Base-by-base conservation (phyloP, 1,140 invertebrate species). In the Mesaphorura yosii region DNA sequence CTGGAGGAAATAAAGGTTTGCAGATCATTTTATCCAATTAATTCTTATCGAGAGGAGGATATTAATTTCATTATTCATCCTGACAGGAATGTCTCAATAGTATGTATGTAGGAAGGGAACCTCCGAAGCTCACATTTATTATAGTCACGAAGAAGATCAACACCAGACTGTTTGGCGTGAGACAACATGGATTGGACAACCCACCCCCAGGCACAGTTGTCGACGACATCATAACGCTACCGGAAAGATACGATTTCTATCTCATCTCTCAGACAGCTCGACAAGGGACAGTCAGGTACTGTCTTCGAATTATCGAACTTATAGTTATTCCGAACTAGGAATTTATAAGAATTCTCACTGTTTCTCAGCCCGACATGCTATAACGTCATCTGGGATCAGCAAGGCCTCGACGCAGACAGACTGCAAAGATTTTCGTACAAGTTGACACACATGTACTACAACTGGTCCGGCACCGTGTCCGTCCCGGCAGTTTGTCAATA, bases 401-500 rank as follows among this genome's bases (percentile, higher is more conserved):
- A 76, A 2, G 73, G 73, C 0, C 66, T 85, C 2, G 60, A 66
- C 27, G 71, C 82, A 0, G 82, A 87, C 53, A 72, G 76, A 46
- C 64, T 88, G 5, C 88, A 91, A 66, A 65, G 77, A 12, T 62
- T 91, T 1, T 75, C 86, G 0, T 90, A 83, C 63, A 89, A 88
- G 67, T 68, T 88, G 62, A 81, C 78, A 0, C 86, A 89, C 62
- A 69, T 88, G 68, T 91, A 91, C 59, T 91, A 77, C 65, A 91
- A 91, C 67, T 89, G 81, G 77, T 67, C 70, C 15, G 58, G 60
- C 14, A 57, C 58, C 17, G 58, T 62, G 0, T 54, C 82, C 14
- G 86, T 90, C 0, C 88, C 88, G 0, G 83, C 87, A 0, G 84
- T 84, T 1, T 87, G 84, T 56, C 85, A 89, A 64, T 86, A 85